phyloP scores from a whole-genome alignment of 1,140 invertebrate species.

The Heliconius nattereri region DNA sequence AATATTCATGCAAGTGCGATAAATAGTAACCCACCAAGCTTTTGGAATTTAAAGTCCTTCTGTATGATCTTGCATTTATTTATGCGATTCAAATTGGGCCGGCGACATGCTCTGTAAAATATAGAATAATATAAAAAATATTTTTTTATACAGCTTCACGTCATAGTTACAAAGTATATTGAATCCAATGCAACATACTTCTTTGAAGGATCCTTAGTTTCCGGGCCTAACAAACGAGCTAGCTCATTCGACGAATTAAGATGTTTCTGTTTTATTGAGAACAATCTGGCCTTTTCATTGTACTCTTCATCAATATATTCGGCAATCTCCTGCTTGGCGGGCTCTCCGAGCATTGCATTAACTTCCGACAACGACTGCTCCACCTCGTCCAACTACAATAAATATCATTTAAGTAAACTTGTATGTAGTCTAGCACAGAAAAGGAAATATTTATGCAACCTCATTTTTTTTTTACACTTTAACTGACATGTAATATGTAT shows the following conservation, averaged over 20 bases:
- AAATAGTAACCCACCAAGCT: slow-evolving; percentile 26
- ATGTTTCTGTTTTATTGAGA: slow-evolving; percentile 87
- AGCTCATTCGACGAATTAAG: slow-evolving; percentile 93
- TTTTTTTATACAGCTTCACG: too few species aligned
- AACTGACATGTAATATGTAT: too few species aligned
- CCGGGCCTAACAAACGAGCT: slow-evolving; percentile 91
- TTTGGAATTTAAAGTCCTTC: slow-evolving; percentile 35
- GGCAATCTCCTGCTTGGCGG: slow-evolving; percentile 28
- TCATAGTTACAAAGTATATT: background rate
- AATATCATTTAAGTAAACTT: slow-evolving; percentile 11
- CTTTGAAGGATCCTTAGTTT: slow-evolving; percentile 76
- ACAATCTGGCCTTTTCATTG: slow-evolving; percentile 35
- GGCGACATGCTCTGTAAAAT: slow-evolving; percentile 21
- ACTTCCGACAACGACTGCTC: slow-evolving; percentile 87
- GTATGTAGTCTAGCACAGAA: background rate
- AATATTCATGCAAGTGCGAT: background rate
- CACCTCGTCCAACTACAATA: slow-evolving; percentile 84
- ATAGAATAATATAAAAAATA: background rate
- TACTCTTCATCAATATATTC: background rate
- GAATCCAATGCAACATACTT: slow-evolving; percentile 1
- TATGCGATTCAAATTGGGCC: slow-evolving; percentile 36
- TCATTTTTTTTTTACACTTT: too few species aligned
- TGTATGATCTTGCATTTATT: slow-evolving; percentile 36
- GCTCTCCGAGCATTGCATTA: slow-evolving; percentile 86
- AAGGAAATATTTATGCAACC: too few species aligned